Base-by-base conservation (phyloP, 2,113 vertebrate species). In the Holacanthus passer region DNA sequence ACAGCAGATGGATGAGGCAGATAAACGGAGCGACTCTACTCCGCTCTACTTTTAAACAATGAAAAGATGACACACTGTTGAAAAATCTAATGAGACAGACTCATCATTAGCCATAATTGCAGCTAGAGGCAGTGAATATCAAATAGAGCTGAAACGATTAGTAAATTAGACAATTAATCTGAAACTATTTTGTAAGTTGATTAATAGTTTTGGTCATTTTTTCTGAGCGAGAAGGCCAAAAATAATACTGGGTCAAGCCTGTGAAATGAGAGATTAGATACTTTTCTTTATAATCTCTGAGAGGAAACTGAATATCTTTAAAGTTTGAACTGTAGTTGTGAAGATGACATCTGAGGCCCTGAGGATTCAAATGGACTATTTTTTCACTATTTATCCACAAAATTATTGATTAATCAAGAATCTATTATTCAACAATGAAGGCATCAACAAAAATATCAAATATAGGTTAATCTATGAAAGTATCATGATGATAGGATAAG, bases 101-200 rank as follows among this genome's bases (percentile, higher is more conserved):
- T 69, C 4, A 45, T 80, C 4, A 62, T 77, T 56, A 86, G 55
- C 48, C 13, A 64, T 75, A 69, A 86, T 55, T 20, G 31, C 27
- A 29, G 53, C 32, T 27, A 65, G 41, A 45, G 52, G 53, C 50
- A 27, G 11, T 72, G 68, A 78, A 60, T 67, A 53, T 73, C 41
- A 58, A 77, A 67, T 13, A 24, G 37, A 58, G 16, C 29, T 17
- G 20, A 45, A 39, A 52, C 11, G 1, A 62, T 56, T 20, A 27
- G 9, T 37, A 7, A 5, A 22, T 69, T 48, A 27, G 10, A 7
- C 19, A 43, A 22, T n/a, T 1, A 29, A 41, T 70, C 50, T 19
- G 35, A 5, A 60, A 19, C 5, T 17, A 31, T 35, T 68, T n/a
- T 9, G 19, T 13, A 59, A 68, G 50, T 8, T 4, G 0, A 2